These are phyloP conservation scores for Drosophila kokeensis DNA, from an alignment of 2,888 invertebrate genomes.

Conservation along the genomic window DNA sequence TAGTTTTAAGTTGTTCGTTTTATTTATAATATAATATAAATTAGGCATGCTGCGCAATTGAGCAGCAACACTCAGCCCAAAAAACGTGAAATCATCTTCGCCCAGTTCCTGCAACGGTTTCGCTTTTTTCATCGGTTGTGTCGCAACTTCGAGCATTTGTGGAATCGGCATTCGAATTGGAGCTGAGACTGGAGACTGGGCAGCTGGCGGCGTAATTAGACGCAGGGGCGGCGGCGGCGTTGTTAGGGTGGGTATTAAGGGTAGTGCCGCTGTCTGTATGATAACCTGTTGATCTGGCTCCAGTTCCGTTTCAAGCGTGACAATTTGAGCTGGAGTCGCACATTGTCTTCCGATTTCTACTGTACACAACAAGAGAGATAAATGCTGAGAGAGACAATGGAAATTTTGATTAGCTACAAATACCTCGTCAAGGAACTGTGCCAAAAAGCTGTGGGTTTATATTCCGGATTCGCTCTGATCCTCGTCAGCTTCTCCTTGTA, in stretches of 20 bases:
- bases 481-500: constrained; percentile 64
- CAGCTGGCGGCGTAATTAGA: constrained; percentile 6
- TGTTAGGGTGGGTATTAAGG: constrained; percentile 7
- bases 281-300: constrained; percentile 34
- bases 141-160: neutral
- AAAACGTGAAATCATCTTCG: constrained; percentile 71
- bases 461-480: constrained; percentile 46
- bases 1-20: neutral
- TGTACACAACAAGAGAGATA: neutral
- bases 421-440: constrained; percentile 57
- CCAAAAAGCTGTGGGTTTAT: constrained; percentile 59
- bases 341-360: constrained; percentile 9
- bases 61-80: constrained; percentile 66
- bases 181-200: neutral
- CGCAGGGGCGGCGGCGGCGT: constrained; percentile 34
- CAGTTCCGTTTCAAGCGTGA: constrained; percentile 48
- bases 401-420: neutral
- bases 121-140: neutral
- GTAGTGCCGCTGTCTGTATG: constrained; percentile 9
- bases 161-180: neutral
- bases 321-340: constrained; percentile 56
- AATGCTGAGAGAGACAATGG: neutral
- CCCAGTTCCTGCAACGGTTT: constrained; percentile 7
- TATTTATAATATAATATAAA: neutral
- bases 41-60: constrained; percentile 66